A percentile compares a stretch with the other conserved stretches of the same genome.
These are phyloP conservation scores for Eremobia ochroleuca DNA, from an alignment of 2,888 invertebrate genomes.

Conservation along the genomic window DNA sequence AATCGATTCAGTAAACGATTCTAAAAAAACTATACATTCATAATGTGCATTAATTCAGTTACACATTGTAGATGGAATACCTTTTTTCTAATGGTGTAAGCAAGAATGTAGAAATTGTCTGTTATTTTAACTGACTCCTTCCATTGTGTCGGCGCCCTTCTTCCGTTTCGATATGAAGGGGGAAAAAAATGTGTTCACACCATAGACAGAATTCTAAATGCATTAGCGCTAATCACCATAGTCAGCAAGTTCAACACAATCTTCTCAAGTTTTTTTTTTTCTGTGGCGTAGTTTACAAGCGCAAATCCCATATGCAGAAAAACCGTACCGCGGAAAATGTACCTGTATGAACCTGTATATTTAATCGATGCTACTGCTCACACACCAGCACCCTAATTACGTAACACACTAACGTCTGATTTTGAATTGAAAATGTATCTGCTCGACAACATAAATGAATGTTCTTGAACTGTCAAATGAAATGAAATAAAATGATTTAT, in stretches of 20 bases:
- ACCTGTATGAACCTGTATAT: background rate
- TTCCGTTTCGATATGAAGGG: constrained; percentile 14
- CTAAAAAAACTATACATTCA: no score
- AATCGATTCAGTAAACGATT: no score
- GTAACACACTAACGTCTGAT: no score
- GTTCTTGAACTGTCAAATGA: no score
- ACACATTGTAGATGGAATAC: background rate
- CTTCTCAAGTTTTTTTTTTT: background rate
- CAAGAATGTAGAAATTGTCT: constrained; percentile 4
- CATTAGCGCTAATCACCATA: constrained; percentile 2
- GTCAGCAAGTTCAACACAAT: constrained; percentile 8
- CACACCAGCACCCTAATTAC: background rate
- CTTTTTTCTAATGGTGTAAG: constrained; percentile 1
- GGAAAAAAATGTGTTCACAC: constrained; percentile 44
- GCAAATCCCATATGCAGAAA: background rate
- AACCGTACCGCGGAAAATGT: background rate
- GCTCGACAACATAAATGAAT: no score
- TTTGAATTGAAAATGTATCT: no score
- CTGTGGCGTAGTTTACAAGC: background rate
- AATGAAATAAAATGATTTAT: no score
- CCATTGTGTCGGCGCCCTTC: constrained; percentile 46
- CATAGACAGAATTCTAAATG: constrained; percentile 14
- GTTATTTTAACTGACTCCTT: constrained; percentile 12
- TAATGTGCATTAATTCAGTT: no score
- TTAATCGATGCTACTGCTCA: background rate